These are phyloP conservation scores for Siderastrea siderea DNA, from an alignment of 92 coral and sea anemone species.

Conservation along the genomic window DNA sequence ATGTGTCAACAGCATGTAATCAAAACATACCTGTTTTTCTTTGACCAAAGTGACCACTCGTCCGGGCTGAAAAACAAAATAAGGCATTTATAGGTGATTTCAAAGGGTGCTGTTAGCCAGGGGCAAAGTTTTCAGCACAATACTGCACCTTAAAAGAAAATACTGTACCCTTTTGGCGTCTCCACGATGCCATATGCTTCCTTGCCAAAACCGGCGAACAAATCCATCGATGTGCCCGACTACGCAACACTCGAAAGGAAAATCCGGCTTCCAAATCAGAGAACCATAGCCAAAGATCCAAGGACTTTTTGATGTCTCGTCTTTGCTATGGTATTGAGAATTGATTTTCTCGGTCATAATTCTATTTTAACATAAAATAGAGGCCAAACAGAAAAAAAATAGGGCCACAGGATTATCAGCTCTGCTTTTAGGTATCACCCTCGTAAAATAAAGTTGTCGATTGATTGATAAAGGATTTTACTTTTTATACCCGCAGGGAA, in stretches of 20 bases:
- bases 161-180: conserved; percentile 71
- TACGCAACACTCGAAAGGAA: conserved; percentile 81
- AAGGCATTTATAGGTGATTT: neutral
- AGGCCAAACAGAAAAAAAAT: neutral
- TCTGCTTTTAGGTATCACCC: no score
- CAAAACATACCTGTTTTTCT: conserved; percentile 76
- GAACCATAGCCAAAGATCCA: conserved; percentile 99
- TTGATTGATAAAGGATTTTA: no score
- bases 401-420: no score
- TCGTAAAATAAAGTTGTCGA: no score
- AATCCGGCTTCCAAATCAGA: conserved; percentile 96
- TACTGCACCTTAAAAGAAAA: no score
- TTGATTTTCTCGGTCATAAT: conserved; percentile 34
- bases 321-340: conserved; percentile 20
- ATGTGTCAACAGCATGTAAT: neutral
- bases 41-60: conserved; percentile 94
- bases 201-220: conserved; percentile 96
- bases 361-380: neutral
- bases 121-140: no score
- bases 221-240: conserved; percentile 92
- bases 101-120: neutral
- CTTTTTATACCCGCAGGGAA: no score
- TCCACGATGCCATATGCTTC: conserved; percentile 95
- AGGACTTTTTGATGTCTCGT: conserved; percentile 45
- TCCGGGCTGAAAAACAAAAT: conserved; percentile 86